Evolutionary conservation across 2,113 vertebrate genomes (phyloP).

Genomic region (Grallaria varia): DNA sequence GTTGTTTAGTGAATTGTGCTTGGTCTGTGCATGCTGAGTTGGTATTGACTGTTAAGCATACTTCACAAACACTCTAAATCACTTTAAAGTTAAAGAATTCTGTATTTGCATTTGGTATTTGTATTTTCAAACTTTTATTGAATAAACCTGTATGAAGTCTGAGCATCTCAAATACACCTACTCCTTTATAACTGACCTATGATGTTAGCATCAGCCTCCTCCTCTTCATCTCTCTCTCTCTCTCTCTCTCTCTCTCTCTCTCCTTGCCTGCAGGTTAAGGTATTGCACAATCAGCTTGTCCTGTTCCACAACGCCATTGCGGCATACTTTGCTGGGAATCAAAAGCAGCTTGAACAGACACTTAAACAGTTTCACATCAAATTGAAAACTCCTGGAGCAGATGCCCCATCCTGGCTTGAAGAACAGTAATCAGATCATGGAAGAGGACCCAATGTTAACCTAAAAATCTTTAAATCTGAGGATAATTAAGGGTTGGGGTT

Average conservation of each 20-base stretch:
- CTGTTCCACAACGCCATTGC: constrained; percentile 97
- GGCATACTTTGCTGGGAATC: constrained; percentile 95
- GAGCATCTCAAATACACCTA: not conserved
- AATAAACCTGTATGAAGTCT: not conserved
- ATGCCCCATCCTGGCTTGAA: constrained; percentile 94
- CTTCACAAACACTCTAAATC: not conserved
- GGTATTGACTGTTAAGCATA: not conserved
- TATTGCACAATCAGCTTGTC: constrained; percentile 95
- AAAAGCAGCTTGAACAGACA: constrained; percentile 97
- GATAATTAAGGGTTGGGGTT: constrained; percentile 46
- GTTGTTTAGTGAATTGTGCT: not conserved
- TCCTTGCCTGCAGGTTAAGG: constrained; percentile 86
- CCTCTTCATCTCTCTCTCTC: not conserved
- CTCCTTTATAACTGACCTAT: not conserved
- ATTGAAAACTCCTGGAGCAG: constrained; percentile 94
- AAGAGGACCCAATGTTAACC: constrained; percentile 30
- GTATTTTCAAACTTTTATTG: not conserved
- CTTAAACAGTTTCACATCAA: constrained; percentile 99
- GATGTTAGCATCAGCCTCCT: not conserved
- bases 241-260: not conserved
- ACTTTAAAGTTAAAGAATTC: not conserved
- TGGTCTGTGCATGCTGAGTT: not conserved
- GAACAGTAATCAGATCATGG: constrained; percentile 79
- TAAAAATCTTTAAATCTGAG: constrained; percentile 35
- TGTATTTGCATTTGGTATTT: not conserved